Percentiles rank a stretch among this genome's conserved stretches.
Conservation (phyloP, 2,888 invertebrate species). For the Periphyllus acericola region DNA sequence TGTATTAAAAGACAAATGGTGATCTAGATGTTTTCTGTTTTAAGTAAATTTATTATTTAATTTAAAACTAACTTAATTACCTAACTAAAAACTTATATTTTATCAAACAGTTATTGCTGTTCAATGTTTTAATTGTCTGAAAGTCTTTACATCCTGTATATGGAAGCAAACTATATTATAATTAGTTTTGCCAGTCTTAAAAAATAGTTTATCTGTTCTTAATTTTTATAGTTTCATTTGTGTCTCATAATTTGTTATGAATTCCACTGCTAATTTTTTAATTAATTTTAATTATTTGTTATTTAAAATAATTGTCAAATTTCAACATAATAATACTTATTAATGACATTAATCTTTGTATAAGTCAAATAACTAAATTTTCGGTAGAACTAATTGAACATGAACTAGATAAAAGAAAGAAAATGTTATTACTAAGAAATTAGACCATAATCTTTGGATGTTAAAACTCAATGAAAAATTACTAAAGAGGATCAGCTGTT, state of each 20-base stretch:
- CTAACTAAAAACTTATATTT: background rate
- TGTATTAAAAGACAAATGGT: background rate
- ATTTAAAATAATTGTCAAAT: slow-evolving; percentile 11
- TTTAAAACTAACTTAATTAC: background rate
- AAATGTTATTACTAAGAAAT: slow-evolving; percentile 2
- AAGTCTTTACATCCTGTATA: slow-evolving; percentile 1
- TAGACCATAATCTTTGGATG: slow-evolving; percentile 6
- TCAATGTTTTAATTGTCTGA: slow-evolving; percentile 6
- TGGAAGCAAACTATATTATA: background rate
- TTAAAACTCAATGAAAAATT: slow-evolving; percentile 13
- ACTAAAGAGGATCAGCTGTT: background rate
- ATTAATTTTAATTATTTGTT: background rate
- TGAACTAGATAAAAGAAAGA: background rate
- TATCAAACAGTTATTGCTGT: background rate
- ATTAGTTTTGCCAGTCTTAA: background rate
- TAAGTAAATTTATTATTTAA: background rate
- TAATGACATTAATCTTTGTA: background rate
- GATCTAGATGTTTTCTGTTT: background rate
- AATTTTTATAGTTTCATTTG: background rate
- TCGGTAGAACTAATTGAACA: slow-evolving; percentile 39
- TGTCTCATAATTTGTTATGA: background rate
- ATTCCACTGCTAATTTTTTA: background rate
- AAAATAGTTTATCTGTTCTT: slow-evolving; percentile 9
- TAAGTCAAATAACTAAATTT: background rate
- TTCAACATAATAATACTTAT: background rate